These are phyloP conservation scores for Sepioteuthis lessoniana DNA, from an alignment of 2,888 invertebrate genomes.

Conservation along the genomic window DNA sequence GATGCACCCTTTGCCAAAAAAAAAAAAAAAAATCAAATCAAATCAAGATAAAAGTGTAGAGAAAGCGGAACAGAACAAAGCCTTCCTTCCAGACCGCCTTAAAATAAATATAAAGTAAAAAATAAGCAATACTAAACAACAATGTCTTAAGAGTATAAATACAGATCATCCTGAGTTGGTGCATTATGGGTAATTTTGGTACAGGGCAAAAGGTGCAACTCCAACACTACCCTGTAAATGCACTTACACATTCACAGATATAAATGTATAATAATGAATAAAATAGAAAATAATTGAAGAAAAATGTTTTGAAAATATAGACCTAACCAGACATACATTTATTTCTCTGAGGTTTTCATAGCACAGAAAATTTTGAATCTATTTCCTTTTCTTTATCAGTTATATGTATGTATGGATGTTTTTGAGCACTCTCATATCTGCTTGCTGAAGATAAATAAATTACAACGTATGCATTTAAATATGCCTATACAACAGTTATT, in stretches of 20 bases:
- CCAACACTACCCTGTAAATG: background rate
- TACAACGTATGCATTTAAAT: background rate
- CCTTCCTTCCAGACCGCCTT: background rate
- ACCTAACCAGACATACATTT: background rate
- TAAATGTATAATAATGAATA: background rate
- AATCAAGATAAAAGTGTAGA: background rate
- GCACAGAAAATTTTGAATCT: background rate
- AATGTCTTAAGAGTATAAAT: background rate
- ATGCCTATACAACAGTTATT: background rate
- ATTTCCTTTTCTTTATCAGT: background rate
- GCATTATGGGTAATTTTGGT: conserved; percentile 21
- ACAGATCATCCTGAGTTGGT: background rate
- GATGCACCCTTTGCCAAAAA: background rate
- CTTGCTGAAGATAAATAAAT: background rate
- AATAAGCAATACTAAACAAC: background rate
- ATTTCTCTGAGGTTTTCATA: background rate
- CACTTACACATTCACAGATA: background rate
- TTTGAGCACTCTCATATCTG: background rate
- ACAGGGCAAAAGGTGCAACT: conserved; percentile 23
- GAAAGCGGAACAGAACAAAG: background rate
- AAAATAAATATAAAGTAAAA: background rate
- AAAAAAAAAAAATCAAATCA: background rate
- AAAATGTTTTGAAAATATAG: background rate
- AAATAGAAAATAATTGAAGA: background rate
- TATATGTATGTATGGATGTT: background rate